Conservation (phyloP, 2,888 invertebrate species). For the Theristus sp. region DNA sequence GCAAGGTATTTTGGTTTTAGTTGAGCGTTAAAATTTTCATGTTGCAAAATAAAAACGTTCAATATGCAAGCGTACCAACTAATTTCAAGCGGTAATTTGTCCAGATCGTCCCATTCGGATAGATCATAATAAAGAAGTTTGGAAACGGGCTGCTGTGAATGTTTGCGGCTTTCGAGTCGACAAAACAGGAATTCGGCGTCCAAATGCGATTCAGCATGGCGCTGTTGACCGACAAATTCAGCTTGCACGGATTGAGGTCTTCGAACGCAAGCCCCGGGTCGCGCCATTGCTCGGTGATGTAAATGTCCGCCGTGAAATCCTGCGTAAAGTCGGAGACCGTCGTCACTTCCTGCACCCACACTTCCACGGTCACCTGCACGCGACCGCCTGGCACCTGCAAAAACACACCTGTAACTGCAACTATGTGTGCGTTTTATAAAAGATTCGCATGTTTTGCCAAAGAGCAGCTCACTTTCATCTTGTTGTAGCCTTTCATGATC, state of each 20-base stretch:
- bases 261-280: conserved; percentile 23
- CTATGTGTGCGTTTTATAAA: too few species aligned
- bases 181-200: conserved; percentile 25
- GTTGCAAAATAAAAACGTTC: too few species aligned
- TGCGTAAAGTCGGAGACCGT: conserved; percentile 9
- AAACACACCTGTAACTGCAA: too few species aligned
- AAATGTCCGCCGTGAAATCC: conserved; percentile 18
- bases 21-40: too few species aligned
- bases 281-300: conserved; percentile 28
- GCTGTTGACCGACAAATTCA: conserved; percentile 24
- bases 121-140: conserved; percentile 27
- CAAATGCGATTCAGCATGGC: conserved; percentile 17
- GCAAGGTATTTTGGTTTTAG: not conserved
- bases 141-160: conserved; percentile 26
- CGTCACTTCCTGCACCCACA: conserved; percentile 10
- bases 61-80: not conserved
- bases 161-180: conserved; percentile 27
- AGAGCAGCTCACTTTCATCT: not conserved
- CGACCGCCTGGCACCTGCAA: conserved; percentile 2
- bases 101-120: conserved; percentile 23
- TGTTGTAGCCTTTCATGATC: not conserved
- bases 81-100: not conserved
- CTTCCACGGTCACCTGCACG: conserved; percentile 7
- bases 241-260: conserved; percentile 24
- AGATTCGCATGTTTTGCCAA: too few species aligned